Evolutionary conservation across 1,140 invertebrate genomes (phyloP).

Genomic region (Agrypnia vestita): DNA sequence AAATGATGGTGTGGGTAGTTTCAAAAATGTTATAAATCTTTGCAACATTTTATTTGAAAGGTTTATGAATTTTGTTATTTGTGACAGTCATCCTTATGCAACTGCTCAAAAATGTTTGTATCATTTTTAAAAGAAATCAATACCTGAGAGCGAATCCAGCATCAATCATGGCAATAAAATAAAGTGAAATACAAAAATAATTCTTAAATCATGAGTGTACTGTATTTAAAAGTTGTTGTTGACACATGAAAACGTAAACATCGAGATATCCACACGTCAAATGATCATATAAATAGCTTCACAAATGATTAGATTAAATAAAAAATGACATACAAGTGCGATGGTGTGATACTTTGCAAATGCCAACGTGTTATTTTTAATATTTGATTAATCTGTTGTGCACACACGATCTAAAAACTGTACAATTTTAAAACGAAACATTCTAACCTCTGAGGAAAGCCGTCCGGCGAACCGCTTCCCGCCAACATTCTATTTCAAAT

Average conservation of each 20-base stretch:
- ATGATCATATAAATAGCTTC: background rate
- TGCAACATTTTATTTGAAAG: too few relatives aligned
- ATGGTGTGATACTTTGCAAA: conserved; percentile 5
- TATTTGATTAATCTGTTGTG: background rate
- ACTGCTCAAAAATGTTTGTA: background rate
- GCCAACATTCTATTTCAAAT: background rate
- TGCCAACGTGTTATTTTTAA: background rate
- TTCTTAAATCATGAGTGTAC: background rate
- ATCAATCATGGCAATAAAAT: too few relatives aligned
- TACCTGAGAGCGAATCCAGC: too few relatives aligned
- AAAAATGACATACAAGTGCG: background rate
- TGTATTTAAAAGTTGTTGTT: conserved; percentile 12
- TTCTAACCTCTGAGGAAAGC: conserved; percentile 6
- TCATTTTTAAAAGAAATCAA: too few relatives aligned
- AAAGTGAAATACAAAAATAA: too few relatives aligned
- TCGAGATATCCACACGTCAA: background rate
- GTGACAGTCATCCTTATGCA: too few relatives aligned
- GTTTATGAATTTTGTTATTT: too few relatives aligned
- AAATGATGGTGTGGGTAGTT: too few relatives aligned
- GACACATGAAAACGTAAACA: conserved; percentile 27
- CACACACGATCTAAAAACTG: background rate
- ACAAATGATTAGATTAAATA: background rate
- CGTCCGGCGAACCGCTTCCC: background rate
- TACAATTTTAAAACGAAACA: background rate
- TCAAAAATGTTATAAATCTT: too few relatives aligned